These are phyloP conservation scores for Muscidifurax raptorellus DNA, from an alignment of 1,140 invertebrate species.

Conservation along the genomic window DNA sequence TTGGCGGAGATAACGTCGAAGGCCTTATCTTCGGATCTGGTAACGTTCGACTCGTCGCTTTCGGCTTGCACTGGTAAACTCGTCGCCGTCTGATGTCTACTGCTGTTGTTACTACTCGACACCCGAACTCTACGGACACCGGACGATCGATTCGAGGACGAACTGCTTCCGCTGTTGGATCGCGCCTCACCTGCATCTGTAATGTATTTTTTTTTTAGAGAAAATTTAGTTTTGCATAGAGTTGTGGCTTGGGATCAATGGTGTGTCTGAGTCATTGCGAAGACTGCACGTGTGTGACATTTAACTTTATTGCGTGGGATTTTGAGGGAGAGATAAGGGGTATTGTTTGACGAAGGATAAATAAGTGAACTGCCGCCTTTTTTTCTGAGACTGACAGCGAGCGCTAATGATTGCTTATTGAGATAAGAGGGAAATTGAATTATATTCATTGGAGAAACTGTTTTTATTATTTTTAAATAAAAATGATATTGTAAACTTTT, in stretches of 20 bases:
- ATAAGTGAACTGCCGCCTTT: not conserved
- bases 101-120: not conserved
- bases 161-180: constrained; percentile 28
- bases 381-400: not conserved
- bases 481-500: too few relatives aligned
- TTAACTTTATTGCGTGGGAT: not conserved
- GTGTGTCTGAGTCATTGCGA: too few relatives aligned
- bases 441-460: too few relatives aligned
- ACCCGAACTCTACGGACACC: not conserved
- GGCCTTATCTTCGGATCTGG: constrained; percentile 51
- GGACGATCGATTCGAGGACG: constrained; percentile 35
- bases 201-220: not conserved
- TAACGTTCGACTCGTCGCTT: constrained; percentile 37
- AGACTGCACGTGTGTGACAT: not conserved
- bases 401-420: not conserved
- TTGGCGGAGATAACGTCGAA: constrained; percentile 60
- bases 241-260: not conserved
- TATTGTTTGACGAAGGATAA: not conserved
- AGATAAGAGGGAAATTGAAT: not conserved
- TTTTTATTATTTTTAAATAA: too few relatives aligned
- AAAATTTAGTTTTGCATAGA: not conserved
- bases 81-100: not conserved
- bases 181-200: constrained; percentile 19
- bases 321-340: not conserved
- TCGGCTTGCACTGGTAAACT: not conserved